phyloP scores from a whole-genome alignment of 2,888 invertebrate genomes.

The Polietes domitor region DNA sequence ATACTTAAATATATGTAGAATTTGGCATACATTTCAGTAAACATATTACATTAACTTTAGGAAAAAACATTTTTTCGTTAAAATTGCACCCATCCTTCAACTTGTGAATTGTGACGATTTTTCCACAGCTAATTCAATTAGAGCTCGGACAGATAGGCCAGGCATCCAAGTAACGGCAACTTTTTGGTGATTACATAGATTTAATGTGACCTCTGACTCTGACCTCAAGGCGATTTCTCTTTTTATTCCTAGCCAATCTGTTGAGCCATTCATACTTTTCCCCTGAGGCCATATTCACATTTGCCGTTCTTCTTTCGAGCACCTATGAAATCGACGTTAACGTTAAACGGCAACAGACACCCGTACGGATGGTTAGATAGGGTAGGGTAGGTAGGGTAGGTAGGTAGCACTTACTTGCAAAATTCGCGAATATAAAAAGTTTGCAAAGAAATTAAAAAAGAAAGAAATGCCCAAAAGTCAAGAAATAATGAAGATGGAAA shows the following conservation, averaged over 20 bases:
- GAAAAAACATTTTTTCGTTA: no score
- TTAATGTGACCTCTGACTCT: not conserved
- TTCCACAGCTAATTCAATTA: no score
- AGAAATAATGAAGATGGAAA: not conserved
- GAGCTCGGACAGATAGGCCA: no score
- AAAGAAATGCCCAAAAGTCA: not conserved
- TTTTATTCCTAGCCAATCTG: not conserved
- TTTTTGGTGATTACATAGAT: not conserved
- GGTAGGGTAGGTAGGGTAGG: not conserved
- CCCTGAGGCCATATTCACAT: not conserved
- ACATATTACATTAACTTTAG: no score
- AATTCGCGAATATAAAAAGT: not conserved
- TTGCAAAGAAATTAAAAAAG: not conserved
- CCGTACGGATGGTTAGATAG: not conserved
- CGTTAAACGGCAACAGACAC: not conserved
- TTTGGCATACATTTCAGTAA: no score
- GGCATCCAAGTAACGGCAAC: not conserved
- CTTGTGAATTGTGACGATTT: no score
- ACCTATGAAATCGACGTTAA: not conserved
- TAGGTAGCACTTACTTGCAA: not conserved
- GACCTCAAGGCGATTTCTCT: not conserved
- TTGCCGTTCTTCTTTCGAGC: not conserved
- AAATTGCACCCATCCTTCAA: no score
- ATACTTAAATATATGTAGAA: no score
- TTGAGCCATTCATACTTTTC: not conserved